Conservation (phyloP, 2,888 invertebrate genomes). For the Alloplasta piceator region DNA sequence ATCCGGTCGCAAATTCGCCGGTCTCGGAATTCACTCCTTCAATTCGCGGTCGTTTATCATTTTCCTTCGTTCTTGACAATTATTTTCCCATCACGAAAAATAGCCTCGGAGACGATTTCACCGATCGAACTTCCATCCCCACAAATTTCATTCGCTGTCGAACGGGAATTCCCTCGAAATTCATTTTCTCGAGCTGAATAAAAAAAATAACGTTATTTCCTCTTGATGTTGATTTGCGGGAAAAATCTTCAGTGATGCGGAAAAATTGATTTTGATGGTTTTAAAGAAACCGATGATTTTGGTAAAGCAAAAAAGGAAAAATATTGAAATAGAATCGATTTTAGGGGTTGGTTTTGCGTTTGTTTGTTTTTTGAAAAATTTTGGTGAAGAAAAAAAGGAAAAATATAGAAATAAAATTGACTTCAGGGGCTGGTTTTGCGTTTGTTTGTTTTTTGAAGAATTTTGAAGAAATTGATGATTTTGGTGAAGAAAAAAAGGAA, state of each 20-base stretch:
- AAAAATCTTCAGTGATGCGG: neutral
- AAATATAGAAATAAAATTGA: neutral
- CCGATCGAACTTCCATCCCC: conserved; percentile 17
- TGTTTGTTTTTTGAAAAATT: too few species aligned
- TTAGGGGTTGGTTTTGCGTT: too few species aligned
- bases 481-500: neutral
- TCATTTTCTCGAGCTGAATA: neutral
- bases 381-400: neutral
- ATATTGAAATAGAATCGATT: neutral
- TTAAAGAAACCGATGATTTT: neutral
- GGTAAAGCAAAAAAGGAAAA: neutral
- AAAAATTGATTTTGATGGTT: neutral
- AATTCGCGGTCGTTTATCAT: neutral
- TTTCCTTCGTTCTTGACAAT: neutral
- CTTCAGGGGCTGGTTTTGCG: too few species aligned
- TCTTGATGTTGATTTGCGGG: too few species aligned
- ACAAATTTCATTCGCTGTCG: neutral
- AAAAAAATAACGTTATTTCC: neutral
- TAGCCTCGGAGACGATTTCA: neutral
- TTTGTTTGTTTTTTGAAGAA: too few species aligned
- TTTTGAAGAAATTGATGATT: neutral
- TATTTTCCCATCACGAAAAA: neutral
- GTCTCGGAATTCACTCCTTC: conserved; percentile 5
- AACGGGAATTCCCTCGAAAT: neutral
- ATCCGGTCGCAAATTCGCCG: conserved; percentile 7